These are phyloP conservation scores for Boleophthalmus pectinirostris DNA, from an alignment of 2,113 vertebrate species.

Conservation along the genomic window DNA sequence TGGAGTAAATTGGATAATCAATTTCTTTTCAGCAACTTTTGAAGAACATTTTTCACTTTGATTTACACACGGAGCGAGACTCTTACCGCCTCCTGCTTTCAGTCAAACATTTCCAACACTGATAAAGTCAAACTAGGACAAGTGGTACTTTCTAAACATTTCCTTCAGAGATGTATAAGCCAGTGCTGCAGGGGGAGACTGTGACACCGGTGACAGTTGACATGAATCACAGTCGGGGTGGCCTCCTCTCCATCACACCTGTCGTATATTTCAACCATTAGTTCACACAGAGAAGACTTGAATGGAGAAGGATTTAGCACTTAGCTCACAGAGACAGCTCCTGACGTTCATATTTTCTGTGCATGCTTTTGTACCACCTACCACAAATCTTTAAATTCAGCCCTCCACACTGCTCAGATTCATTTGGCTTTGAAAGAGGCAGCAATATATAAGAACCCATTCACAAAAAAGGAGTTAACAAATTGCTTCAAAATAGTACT, in stretches of 20 bases:
- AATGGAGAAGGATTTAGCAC: conserved; percentile 47
- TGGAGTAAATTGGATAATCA: not conserved
- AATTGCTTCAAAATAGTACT: not conserved
- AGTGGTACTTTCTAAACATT: not conserved
- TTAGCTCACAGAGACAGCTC: conserved; percentile 48
- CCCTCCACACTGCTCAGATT: conserved; percentile 30
- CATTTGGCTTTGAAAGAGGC: conserved; percentile 44
- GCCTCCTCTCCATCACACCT: conserved; percentile 27
- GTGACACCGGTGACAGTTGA: conserved; percentile 17
- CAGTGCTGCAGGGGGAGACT: not conserved
- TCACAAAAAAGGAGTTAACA: not conserved
- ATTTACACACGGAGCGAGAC: conserved; percentile 15
- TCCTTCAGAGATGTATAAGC: conserved; percentile 1
- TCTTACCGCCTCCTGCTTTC: conserved; percentile 24
- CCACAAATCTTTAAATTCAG: conserved; percentile 38
- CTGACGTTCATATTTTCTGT: conserved; percentile 31
- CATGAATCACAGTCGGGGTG: conserved; percentile 4
- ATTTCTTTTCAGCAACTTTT: conserved; percentile 10
- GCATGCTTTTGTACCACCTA: conserved; percentile 29
- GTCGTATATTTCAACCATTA: conserved; percentile 32
- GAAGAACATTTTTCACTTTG: conserved; percentile 18
- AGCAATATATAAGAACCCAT: conserved; percentile 20
- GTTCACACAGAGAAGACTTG: conserved; percentile 33
- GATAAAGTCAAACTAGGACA: conserved; percentile 24
- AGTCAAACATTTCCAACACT: conserved; percentile 20